phyloP scores from a whole-genome alignment of 2,113 vertebrate genomes.

The Pelodiscus sinensis region DNA sequence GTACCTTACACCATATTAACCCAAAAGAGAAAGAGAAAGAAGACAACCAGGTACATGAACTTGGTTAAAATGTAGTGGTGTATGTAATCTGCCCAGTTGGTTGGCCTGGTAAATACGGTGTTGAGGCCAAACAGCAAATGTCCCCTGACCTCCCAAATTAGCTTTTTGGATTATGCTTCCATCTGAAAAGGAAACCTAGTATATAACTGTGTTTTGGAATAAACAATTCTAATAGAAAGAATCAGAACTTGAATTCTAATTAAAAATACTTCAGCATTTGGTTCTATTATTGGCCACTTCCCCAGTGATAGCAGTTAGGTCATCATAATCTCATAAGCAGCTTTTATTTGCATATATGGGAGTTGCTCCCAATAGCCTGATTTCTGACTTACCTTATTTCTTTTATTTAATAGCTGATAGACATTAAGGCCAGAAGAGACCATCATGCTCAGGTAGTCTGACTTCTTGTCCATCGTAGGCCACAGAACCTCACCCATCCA shows the following conservation, averaged over 20 bases:
- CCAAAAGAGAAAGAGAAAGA: not conserved
- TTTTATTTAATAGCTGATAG: not conserved
- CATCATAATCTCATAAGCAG: not conserved
- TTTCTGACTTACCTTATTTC: not conserved
- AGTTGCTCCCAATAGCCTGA: not conserved
- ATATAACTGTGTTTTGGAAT: not conserved
- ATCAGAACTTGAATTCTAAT: not conserved
- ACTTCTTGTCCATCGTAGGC: not conserved
- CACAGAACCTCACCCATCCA: not conserved
- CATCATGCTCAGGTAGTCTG: not conserved
- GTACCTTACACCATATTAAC: not conserved
- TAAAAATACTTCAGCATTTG: not conserved
- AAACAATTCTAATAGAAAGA: not conserved
- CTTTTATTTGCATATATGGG: not conserved
- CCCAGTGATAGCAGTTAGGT: not conserved
- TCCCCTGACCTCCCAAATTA: no score
- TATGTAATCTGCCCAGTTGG: conserved; percentile 51
- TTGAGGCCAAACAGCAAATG: not conserved
- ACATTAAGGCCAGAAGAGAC: not conserved
- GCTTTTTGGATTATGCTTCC: not conserved
- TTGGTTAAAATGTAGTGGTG: not conserved
- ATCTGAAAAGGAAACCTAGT: not conserved
- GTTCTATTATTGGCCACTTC: not conserved
- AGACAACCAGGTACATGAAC: not conserved
- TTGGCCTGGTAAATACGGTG: not conserved